Conservation (phyloP, 2,113 vertebrate species). For the Syngnathus typhle region DNA sequence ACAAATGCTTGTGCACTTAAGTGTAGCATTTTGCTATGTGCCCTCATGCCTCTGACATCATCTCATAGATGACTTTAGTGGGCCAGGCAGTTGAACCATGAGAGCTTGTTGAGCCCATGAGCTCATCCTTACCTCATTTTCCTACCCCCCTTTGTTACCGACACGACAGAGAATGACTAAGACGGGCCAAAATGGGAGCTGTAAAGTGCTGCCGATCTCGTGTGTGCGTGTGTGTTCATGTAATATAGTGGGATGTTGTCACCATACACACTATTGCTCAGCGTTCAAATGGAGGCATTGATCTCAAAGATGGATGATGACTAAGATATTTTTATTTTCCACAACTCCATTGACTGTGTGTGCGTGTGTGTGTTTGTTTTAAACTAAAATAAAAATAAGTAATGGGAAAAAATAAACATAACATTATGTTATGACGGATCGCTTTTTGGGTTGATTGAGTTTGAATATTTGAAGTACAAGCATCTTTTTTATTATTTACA, state of each 20-base stretch:
- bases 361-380: slow-evolving; percentile 18
- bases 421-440: slow-evolving; percentile 59
- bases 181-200: slow-evolving; percentile 12
- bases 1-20: not conserved
- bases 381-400: slow-evolving; percentile 3
- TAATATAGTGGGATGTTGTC: not conserved
- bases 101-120: slow-evolving; percentile 44
- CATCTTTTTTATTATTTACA: slow-evolving; percentile 5
- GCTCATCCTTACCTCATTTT: slow-evolving; percentile 51
- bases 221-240: slow-evolving; percentile 21
- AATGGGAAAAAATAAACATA: slow-evolving; percentile 4
- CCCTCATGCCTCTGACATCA: slow-evolving; percentile 14
- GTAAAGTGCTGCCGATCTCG: slow-evolving; percentile 12
- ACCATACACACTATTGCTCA: slow-evolving; percentile 31
- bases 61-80: slow-evolving; percentile 14
- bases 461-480: slow-evolving; percentile 75
- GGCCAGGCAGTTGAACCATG: slow-evolving; percentile 31
- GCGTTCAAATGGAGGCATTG: slow-evolving; percentile 22
- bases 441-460: slow-evolving; percentile 60
- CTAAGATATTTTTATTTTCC: slow-evolving; percentile 37
- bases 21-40: slow-evolving; percentile 12
- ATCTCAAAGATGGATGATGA: slow-evolving; percentile 30
- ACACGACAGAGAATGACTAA: slow-evolving; percentile 49
- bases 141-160: slow-evolving; percentile 31
- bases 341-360: slow-evolving; percentile 14